Percentiles rank a stretch among this genome's conserved stretches.
These are phyloP conservation scores for Sarotherodon lohbergeri DNA, from an alignment of 2,113 vertebrate species.

Conservation along the genomic window DNA sequence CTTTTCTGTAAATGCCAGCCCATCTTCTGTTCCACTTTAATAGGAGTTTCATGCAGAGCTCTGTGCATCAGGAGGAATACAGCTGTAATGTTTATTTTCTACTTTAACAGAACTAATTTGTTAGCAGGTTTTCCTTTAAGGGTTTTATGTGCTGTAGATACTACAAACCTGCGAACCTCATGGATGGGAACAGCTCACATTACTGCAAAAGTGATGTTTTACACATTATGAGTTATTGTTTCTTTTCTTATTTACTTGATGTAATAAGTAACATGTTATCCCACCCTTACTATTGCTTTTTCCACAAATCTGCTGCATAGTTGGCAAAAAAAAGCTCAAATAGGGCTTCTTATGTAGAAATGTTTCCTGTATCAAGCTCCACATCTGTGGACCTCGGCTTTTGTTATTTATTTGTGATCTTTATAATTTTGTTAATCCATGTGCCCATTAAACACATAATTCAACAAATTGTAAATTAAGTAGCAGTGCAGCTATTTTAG, in stretches of 20 bases:
- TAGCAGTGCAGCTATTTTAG: neutral
- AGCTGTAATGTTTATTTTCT: neutral
- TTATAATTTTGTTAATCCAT: neutral
- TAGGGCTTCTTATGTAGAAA: neutral
- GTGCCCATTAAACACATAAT: neutral
- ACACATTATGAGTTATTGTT: neutral
- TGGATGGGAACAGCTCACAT: accelerated
- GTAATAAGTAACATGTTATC: neutral
- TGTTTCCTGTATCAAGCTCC: neutral
- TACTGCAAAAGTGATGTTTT: neutral
- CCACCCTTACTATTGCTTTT: neutral
- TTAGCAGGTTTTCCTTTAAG: neutral
- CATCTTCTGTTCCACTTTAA: neutral
- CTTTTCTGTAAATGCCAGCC: neutral
- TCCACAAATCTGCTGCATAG: neutral
- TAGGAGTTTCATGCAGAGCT: neutral
- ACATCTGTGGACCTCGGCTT: accelerated
- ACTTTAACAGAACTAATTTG: neutral
- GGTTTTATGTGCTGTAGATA: neutral
- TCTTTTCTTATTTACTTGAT: neutral
- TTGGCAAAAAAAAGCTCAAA: neutral
- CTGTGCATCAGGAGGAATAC: neutral
- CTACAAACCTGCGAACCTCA: accelerated
- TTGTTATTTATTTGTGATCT: neutral
- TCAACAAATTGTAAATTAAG: neutral